Conservation (phyloP, 2,797 vertebrate genomes). For the Myoxocephalus aenaeus region DNA sequence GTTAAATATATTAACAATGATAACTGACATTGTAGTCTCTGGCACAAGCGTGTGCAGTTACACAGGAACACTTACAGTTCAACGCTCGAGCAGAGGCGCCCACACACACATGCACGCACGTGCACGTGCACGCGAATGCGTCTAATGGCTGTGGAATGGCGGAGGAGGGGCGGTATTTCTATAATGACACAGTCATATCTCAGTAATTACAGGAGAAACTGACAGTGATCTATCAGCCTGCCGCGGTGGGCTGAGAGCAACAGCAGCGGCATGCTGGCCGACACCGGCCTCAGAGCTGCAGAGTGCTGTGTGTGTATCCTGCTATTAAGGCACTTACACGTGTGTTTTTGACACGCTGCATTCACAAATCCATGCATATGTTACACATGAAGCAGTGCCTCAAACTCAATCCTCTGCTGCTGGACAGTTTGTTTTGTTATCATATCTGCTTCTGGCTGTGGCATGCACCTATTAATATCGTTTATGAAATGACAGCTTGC, state of each 20-base stretch:
- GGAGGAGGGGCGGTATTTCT: conserved; percentile 59
- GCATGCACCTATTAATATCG: background rate
- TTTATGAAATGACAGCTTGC: background rate
- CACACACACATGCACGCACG: background rate
- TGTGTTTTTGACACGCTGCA: background rate
- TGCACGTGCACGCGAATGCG: conserved; percentile 7
- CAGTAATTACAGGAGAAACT: conserved; percentile 71
- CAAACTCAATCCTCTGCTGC: background rate
- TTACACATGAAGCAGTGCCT: background rate
- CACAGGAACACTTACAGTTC: background rate
- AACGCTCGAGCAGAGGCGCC: background rate
- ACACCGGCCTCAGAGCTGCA: background rate
- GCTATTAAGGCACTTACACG: conserved; percentile 31
- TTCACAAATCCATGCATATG: conserved; percentile 1
- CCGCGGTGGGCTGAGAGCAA: conserved; percentile 41
- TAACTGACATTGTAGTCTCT: background rate
- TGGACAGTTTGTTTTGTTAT: background rate
- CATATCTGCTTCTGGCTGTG: background rate
- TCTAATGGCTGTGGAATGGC: conserved; percentile 55
- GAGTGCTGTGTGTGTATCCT: background rate
- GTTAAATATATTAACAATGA: background rate
- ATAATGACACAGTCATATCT: conserved; percentile 67
- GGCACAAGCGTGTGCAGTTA: background rate
- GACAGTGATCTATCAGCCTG: conserved; percentile 72
- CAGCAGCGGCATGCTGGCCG: conserved; percentile 28